Evolutionary conservation across 2,113 vertebrate species (phyloP).

Genomic region (Falco punctatus): DNA sequence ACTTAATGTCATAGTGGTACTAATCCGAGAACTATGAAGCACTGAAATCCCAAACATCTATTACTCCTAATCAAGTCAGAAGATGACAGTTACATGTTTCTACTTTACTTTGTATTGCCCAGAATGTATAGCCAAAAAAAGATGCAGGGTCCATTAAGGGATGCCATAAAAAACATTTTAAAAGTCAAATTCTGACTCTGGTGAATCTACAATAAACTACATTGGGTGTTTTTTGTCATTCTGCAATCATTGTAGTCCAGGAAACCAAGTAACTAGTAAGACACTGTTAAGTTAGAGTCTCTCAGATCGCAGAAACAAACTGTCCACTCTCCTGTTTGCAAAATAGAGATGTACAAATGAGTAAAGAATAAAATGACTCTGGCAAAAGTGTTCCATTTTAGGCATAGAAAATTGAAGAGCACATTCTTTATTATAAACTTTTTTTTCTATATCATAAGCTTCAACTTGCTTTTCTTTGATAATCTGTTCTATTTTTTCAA

Average conservation of each 20-base stretch:
- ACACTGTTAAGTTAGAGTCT: constrained; percentile 25
- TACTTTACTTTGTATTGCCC: background rate
- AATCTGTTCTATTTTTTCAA: constrained; percentile 37
- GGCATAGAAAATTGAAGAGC: constrained; percentile 3
- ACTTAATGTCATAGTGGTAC: background rate
- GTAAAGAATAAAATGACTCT: constrained; percentile 16
- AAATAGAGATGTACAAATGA: constrained; percentile 44
- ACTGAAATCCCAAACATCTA: background rate
- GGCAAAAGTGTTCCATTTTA: constrained; percentile 37
- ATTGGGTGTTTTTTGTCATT: background rate
- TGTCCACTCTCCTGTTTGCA: constrained; percentile 57
- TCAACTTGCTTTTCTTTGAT: constrained; percentile 12
- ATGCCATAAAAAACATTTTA: background rate
- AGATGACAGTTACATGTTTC: background rate
- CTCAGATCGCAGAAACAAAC: constrained; percentile 60
- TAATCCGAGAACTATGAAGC: background rate
- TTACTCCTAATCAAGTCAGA: background rate
- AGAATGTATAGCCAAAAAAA: background rate
- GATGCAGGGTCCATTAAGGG: background rate
- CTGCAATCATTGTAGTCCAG: background rate
- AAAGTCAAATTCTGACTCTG: background rate
- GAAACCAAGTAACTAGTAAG: background rate
- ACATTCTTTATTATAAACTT: constrained; percentile 56
- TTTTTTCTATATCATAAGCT: background rate
- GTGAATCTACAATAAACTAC: background rate